Conservation (phyloP, 2,797 vertebrate genomes). For the Bradypodion pumilum region DNA sequence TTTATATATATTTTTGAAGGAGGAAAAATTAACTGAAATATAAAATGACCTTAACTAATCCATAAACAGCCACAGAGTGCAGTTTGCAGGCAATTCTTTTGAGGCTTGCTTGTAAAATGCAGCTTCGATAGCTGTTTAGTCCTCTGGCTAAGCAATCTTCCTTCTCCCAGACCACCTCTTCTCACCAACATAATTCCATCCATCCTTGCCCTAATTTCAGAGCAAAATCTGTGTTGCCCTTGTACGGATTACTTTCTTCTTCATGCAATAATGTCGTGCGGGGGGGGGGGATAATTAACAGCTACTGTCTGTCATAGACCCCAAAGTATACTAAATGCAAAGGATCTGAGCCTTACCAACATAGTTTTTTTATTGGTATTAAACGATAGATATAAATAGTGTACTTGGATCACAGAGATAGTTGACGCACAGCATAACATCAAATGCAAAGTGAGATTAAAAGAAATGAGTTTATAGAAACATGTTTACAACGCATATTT, state of each 20-base stretch:
- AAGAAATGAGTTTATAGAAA: not conserved
- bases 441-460: not conserved
- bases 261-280: not conserved
- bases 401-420: not conserved
- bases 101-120: not conserved
- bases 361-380: conserved; percentile 11
- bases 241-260: not conserved
- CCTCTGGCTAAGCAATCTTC: not conserved
- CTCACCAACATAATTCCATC: not conserved
- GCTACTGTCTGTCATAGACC: not conserved
- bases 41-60: conserved; percentile 14
- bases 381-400: not conserved
- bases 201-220: not conserved
- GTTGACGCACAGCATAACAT: not conserved
- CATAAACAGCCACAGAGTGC: not conserved
- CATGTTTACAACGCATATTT: not conserved
- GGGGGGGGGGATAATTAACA: not conserved
- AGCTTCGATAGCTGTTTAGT: not conserved
- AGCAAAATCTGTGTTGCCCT: not conserved
- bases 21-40: not conserved
- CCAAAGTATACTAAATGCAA: not conserved
- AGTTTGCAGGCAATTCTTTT: not conserved
- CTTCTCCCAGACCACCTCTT: not conserved
- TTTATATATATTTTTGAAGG: not conserved
- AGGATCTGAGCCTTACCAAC: not conserved